A percentile compares a stretch with the other conserved stretches of the same genome.
Conservation (phyloP, 1,140 invertebrate genomes). For the Drosophila burlai region DNA sequence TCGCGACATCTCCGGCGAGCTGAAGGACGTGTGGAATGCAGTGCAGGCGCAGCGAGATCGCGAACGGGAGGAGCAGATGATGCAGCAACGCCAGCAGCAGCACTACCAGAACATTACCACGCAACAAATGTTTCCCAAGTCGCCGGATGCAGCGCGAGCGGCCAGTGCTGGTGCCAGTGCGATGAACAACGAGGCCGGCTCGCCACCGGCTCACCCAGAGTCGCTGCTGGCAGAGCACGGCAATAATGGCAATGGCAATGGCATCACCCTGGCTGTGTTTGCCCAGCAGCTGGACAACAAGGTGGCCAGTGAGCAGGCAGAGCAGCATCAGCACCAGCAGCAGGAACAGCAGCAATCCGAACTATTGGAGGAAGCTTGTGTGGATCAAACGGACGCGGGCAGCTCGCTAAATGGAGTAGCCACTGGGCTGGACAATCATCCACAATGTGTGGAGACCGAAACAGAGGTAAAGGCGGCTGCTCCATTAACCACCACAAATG, state of each 20-base stretch:
- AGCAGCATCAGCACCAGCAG: conserved; percentile 48
- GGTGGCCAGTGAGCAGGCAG: conserved; percentile 64
- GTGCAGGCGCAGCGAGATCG: conserved; percentile 88
- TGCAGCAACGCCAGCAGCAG: conserved; percentile 79
- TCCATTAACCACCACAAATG: conserved; percentile 45
- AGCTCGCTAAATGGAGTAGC: conserved; percentile 37
- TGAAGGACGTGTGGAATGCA: conserved; percentile 90
- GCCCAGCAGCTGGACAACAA: conserved; percentile 78
- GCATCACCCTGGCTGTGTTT: conserved; percentile 69
- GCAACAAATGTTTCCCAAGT: conserved; percentile 83
- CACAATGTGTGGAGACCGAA: conserved; percentile 19
- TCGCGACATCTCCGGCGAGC: conserved; percentile 89
- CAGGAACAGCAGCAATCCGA: conserved; percentile 34
- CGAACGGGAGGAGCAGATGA: conserved; percentile 86
- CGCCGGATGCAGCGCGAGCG: conserved; percentile 63
- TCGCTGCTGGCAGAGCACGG: conserved; percentile 50
- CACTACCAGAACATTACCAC: conserved; percentile 82
- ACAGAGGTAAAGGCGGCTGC: conserved; percentile 31
- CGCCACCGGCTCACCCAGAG: conserved; percentile 62
- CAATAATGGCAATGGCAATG: conserved; percentile 67
- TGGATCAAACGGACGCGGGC: conserved; percentile 69
- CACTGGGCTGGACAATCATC: conserved; percentile 20
- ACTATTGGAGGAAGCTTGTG: conserved; percentile 36
- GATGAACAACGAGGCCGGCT: conserved; percentile 42
- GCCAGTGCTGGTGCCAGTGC: conserved; percentile 48